Conservation (phyloP, 2,888 invertebrate species). For the Embidobia sp. region DNA sequence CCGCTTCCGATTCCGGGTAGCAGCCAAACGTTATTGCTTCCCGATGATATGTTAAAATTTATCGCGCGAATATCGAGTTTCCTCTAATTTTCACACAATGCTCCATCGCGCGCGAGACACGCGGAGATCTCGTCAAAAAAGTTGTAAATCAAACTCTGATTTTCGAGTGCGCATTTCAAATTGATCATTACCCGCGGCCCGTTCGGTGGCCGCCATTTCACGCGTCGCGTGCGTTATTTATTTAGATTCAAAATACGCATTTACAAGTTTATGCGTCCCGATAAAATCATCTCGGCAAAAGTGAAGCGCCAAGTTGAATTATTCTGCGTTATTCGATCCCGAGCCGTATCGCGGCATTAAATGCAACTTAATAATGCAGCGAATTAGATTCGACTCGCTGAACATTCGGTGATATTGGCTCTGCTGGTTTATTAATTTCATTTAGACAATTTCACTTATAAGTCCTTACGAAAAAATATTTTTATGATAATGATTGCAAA, state of each 20-base stretch:
- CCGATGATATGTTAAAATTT: slow-evolving; percentile 59
- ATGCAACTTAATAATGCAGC: too few relatives aligned
- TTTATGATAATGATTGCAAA: too few relatives aligned
- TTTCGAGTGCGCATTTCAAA: not conserved
- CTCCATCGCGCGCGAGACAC: not conserved
- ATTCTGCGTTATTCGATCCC: too few relatives aligned
- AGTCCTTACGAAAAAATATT: too few relatives aligned
- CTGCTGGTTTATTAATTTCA: too few relatives aligned
- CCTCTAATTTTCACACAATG: slow-evolving; percentile 22
- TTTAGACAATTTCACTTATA: too few relatives aligned
- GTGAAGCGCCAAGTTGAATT: too few relatives aligned
- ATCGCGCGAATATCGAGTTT: slow-evolving; percentile 43
- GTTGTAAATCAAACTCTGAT: slow-evolving; percentile 4
- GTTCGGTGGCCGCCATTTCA: not conserved
- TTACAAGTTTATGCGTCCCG: not conserved
- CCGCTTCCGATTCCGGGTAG: slow-evolving; percentile 72
- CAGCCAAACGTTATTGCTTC: slow-evolving; percentile 75
- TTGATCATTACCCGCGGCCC: not conserved
- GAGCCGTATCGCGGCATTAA: too few relatives aligned
- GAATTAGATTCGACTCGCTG: too few relatives aligned
- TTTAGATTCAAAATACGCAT: not conserved
- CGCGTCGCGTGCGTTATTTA: not conserved
- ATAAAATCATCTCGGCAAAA: too few relatives aligned
- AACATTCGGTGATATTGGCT: too few relatives aligned
- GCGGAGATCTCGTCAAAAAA: not conserved